Percentiles rank a stretch among this genome's conserved stretches.
Conservation (phyloP, 2,797 vertebrate genomes). For the Crenichthys baileyi region DNA sequence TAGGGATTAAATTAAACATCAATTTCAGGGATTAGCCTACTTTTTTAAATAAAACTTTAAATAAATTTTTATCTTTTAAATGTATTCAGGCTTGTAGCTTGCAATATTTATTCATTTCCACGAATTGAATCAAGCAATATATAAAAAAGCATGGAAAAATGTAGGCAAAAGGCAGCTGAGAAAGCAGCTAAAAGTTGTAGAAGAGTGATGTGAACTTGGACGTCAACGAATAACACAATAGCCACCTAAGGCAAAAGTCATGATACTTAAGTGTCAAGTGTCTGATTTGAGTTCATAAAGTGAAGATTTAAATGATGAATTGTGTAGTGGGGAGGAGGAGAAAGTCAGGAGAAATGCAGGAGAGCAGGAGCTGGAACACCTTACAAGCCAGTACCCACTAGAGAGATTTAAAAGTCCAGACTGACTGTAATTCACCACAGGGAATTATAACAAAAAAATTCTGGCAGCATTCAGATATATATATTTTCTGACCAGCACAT, state of each 20-base stretch:
- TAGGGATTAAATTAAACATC: conserved; percentile 3
- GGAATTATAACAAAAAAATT: background rate
- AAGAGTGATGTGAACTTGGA: background rate
- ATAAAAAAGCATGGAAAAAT: background rate
- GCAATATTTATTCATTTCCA: background rate
- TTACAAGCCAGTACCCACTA: background rate
- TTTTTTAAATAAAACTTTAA: too few relatives aligned
- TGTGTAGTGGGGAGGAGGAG: background rate
- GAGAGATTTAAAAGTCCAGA: background rate
- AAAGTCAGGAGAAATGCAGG: background rate
- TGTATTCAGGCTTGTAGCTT: background rate
- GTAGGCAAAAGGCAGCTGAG: background rate
- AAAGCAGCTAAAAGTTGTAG: background rate
- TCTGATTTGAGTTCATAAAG: background rate
- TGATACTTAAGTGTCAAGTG: background rate
- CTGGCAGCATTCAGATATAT: too few relatives aligned
- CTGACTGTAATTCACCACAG: background rate
- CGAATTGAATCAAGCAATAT: background rate
- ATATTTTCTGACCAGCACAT: too few relatives aligned
- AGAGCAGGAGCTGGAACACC: background rate
- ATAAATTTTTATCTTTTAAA: background rate
- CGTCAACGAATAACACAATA: background rate
- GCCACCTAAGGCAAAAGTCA: background rate
- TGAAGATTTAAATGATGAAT: background rate
- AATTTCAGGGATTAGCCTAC: background rate